Conservation (phyloP, 2,797 vertebrate species). For the Characodon lateralis region DNA sequence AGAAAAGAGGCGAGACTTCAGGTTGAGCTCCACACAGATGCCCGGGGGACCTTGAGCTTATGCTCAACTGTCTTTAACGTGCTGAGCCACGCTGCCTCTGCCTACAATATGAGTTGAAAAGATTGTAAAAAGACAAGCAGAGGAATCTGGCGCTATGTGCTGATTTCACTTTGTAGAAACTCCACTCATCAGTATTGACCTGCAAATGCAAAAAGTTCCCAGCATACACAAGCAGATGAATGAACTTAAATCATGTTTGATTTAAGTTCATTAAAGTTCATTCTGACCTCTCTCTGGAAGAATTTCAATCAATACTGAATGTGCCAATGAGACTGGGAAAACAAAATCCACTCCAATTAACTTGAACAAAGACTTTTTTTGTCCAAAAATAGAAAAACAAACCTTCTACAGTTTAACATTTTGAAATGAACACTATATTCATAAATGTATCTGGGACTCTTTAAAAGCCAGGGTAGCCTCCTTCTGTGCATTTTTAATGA, state of each 20-base stretch:
- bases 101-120: constrained; percentile 52
- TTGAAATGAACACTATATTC: constrained; percentile 6
- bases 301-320: constrained; percentile 52
- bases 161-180: constrained; percentile 39
- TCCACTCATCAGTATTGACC: constrained; percentile 47
- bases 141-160: constrained; percentile 24
- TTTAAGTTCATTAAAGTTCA: constrained; percentile 5
- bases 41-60: constrained; percentile 61
- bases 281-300: constrained; percentile 19
- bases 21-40: constrained; percentile 62
- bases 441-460: constrained; percentile 6
- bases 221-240: constrained; percentile 44
- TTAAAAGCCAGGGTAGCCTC: background rate
- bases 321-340: constrained; percentile 30
- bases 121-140: constrained; percentile 31
- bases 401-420: constrained; percentile 19
- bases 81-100: constrained; percentile 55
- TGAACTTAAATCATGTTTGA: constrained; percentile 45
- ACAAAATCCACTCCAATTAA: constrained; percentile 48
- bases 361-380: constrained; percentile 40
- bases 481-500: background rate
- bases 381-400: constrained; percentile 18
- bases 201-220: constrained; percentile 47
- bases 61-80: constrained; percentile 45
- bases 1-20: constrained; percentile 63